Evolutionary conservation across 2,797 vertebrate species (phyloP), one percentile per base, ranked within the genome.

Genomic region (Sebastes matsubarae): DNA sequence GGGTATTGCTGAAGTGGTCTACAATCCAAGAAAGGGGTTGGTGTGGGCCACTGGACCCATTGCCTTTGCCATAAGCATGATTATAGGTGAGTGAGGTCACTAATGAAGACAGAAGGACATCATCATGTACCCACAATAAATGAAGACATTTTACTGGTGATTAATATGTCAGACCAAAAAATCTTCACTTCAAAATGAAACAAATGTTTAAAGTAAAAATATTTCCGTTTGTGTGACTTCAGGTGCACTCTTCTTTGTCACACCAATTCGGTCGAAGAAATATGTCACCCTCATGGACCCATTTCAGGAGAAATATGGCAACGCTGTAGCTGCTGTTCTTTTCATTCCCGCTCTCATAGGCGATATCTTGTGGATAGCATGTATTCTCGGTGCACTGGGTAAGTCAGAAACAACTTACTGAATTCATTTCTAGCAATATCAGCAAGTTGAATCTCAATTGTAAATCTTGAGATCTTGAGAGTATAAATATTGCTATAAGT

Each of bases 201-300:
- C 34, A 36, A 36, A 36, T 4, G 34, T 36, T 36, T 1, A 36
- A 36, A 36, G 34, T 11, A 3, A 50, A 50, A 18, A 8, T 50
- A 1, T 59, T 46, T 83, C 2, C 3, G 7, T 76, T 25, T 60
- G 30, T 55, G 29, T 36, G 22, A 34, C 42, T 59, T 69, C 30
- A 96, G 95, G 95, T 76, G 94, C 90, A 12, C 80, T 93, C 65
- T 95, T 96, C 87, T 95, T 96, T 42, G 86, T 93, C 69, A 93
- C 91, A 68, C 95, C 94, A 54, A 93, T 96, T 82, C 93, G 93
- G 85, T 77, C 75, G 7, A 96, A 94, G 77, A 94, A 94, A 29
- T 96, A 95, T 0, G 14, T 96, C 61, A 96, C 95, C 0, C 84
- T 96, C 75, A 96, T 96, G 95, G 96, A 96, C 60, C 95, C 95